Percentiles rank a stretch among this genome's conserved stretches.
phyloP scores from a whole-genome alignment of 2,797 vertebrate genomes.

The Acanthis flammea region DNA sequence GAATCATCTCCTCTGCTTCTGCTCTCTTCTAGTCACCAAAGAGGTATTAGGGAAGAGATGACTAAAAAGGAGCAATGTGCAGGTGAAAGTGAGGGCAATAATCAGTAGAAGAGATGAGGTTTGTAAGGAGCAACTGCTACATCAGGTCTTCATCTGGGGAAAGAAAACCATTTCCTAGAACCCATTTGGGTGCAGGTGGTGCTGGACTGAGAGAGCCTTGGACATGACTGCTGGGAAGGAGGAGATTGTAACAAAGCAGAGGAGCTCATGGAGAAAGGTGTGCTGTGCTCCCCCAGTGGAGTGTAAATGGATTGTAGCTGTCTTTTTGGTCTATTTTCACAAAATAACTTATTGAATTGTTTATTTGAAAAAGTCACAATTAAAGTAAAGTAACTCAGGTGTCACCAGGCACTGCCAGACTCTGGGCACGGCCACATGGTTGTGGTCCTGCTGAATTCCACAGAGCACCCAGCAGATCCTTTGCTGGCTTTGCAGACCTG shows the following conservation, averaged over 20 bases:
- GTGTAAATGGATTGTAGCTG: background rate
- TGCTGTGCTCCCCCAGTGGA: background rate
- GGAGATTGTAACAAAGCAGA: background rate
- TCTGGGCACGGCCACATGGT: fast-evolving
- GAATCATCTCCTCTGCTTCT: background rate
- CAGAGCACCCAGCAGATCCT: background rate
- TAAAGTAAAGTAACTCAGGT: background rate
- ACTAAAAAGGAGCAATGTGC: background rate
- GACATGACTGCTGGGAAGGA: background rate
- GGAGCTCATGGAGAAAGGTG: background rate
- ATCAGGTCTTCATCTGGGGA: background rate
- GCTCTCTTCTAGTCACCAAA: background rate
- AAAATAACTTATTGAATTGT: background rate
- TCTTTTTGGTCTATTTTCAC: background rate
- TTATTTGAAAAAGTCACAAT: background rate
- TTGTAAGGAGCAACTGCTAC: background rate
- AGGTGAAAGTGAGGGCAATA: background rate
- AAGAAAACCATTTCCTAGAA: background rate
- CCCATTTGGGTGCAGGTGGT: background rate
- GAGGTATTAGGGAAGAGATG: background rate
- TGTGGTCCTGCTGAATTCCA: background rate
- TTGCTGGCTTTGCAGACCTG: background rate
- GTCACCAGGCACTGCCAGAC: background rate
- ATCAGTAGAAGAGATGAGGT: background rate
- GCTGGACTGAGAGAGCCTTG: background rate